Evolutionary conservation across 1,140 invertebrate genomes (phyloP), one percentile per base, ranked within the genome.

Genomic region (Pentalonia nigronervosa): DNA sequence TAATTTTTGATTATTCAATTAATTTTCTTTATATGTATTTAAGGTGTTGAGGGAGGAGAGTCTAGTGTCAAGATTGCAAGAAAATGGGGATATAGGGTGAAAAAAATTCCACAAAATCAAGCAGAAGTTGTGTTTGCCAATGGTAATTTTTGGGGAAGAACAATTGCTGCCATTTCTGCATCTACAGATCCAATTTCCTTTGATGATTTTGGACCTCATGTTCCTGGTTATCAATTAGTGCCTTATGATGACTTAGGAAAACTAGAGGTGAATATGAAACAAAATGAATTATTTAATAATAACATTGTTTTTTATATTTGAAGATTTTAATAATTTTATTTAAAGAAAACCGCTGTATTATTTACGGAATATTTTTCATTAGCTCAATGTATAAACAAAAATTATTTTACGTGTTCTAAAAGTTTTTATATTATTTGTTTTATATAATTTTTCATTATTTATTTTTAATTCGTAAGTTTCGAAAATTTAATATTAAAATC

Each of bases 111-210:
- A 1, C 95, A 96, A 1, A 96, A 97, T 94, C 94, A 97, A 94
- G 98, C 98, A 0, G 97, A 96, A 90, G 96, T 97, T 20, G 94
- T 98, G 0, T 98, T 98, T 95, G 97, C 97, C 1, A 95, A 96
- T 50, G 96, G 96, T 21, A 98, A 98, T 95, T 98, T 98, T 95
- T 98, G 97, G 97, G 98, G 98, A 7, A 95, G 98, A 88, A 97
- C 97, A 0, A 95, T 98, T 34, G 96, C 97, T 1, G 98, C 98
- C 1, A 96, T 98, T 47, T 98, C 97, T 1, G 96, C 97, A 30
- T 98, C 97, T 0, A 97, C 97, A 0, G 97, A 98, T 95, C 96
- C 97, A 1, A 95, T 95, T 8, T 96, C 96, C 87, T 97, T 96
- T 94, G 95, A 95, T 45, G 97, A 97, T 25, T 98, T 97, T 95